phyloP scores from a whole-genome alignment of 2,797 vertebrate genomes.

The Myotis planiceps region DNA sequence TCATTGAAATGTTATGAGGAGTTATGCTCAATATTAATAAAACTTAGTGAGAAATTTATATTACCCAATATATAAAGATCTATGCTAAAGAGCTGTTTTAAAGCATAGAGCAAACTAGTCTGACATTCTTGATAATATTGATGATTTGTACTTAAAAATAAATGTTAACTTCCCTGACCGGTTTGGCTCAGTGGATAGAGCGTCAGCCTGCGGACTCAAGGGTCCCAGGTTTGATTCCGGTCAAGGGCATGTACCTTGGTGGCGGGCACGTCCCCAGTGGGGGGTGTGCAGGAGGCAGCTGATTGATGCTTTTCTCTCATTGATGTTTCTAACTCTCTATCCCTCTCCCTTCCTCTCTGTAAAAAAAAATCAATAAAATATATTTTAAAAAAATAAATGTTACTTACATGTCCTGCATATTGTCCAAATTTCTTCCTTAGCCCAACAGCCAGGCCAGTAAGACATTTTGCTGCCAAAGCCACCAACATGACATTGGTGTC shows the following conservation, averaged over 20 bases:
- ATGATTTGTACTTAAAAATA: conserved; percentile 22
- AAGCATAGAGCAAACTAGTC: conserved; percentile 30
- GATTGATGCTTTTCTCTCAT: no score
- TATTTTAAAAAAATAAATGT: not conserved
- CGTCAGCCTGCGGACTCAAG: no score
- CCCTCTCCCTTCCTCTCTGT: no score
- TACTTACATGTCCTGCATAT: conserved; percentile 96
- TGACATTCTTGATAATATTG: not conserved
- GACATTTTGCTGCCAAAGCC: conserved; percentile 95
- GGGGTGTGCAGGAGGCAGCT: no score
- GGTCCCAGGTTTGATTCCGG: no score
- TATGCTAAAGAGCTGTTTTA: conserved; percentile 48
- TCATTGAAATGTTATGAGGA: conserved; percentile 11
- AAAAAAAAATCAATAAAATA: no score
- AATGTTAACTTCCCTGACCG: not conserved
- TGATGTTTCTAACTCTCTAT: no score
- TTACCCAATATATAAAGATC: conserved; percentile 6
- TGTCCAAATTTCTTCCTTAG: conserved; percentile 98
- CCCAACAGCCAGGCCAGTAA: conserved; percentile 93
- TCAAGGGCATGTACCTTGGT: no score
- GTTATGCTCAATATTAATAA: conserved; percentile 1
- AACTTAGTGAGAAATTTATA: conserved; percentile 16
- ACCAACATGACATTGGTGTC: conserved; percentile 99
- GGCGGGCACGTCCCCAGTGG: no score
- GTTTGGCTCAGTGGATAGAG: no score